A percentile compares a stretch with the other conserved stretches of the same genome.
Evolutionary conservation across 2,113 vertebrate genomes (phyloP).

Genomic region (Oreochromis aureus): DNA sequence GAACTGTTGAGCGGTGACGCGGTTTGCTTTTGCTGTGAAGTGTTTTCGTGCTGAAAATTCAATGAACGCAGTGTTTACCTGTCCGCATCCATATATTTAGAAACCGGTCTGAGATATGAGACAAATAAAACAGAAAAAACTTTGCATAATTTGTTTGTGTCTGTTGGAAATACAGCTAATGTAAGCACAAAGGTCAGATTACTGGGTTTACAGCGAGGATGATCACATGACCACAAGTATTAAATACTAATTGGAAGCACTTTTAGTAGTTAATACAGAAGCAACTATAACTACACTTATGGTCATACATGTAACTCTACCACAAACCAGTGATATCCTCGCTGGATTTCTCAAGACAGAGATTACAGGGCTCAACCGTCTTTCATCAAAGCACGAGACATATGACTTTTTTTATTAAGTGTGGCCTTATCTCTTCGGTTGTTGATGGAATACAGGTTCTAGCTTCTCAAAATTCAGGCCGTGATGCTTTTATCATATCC

Average conservation of each 20-base stretch:
- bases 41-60: background rate
- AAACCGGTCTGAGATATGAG: background rate
- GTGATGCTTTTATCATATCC: background rate
- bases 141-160: background rate
- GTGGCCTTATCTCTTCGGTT: background rate
- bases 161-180: background rate
- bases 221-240: background rate
- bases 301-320: background rate
- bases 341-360: background rate
- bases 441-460: background rate
- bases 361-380: background rate
- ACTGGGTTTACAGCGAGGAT: background rate
- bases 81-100: background rate
- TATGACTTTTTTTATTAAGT: background rate
- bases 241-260: background rate
- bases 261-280: background rate
- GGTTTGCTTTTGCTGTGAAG: background rate
- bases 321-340: background rate
- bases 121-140: background rate
- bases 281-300: background rate
- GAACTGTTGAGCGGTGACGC: constrained; percentile 16
- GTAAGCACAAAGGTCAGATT: background rate
- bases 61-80: background rate
- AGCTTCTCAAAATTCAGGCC: background rate
- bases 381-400: background rate